Percentiles rank a stretch among this genome's conserved stretches.
These are phyloP conservation scores for Pseudorhombus dupliciocellatus DNA, from an alignment of 2,113 vertebrate species.

Conservation along the genomic window DNA sequence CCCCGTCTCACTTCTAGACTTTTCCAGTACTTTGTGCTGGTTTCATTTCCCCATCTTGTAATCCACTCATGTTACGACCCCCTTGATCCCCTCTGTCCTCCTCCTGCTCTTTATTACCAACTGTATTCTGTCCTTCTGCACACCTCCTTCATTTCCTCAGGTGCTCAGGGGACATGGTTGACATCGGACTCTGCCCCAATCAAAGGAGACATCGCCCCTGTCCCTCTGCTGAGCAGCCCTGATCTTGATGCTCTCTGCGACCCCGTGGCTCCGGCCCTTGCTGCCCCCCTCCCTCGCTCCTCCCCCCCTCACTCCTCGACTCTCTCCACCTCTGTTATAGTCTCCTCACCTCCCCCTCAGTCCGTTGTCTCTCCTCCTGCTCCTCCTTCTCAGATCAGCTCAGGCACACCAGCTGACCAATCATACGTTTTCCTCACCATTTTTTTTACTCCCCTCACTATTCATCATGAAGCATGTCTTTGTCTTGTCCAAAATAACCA, in stretches of 20 bases:
- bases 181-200: conserved; percentile 11
- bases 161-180: conserved; percentile 26
- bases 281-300: conserved; percentile 35
- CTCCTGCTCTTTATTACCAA: background rate
- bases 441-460: background rate
- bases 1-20: background rate
- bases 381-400: conserved; percentile 33
- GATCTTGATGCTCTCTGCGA: conserved; percentile 82
- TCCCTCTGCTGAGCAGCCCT: conserved; percentile 78
- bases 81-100: background rate
- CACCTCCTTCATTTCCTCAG: conserved; percentile 27
- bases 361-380: conserved; percentile 30
- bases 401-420: conserved; percentile 67
- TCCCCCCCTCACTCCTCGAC: conserved; percentile 34
- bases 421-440: background rate
- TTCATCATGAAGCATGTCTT: background rate
- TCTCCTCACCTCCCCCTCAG: conserved; percentile 38
- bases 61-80: too few relatives aligned
- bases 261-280: conserved; percentile 43
- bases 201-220: conserved; percentile 43
- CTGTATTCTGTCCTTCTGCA: background rate
- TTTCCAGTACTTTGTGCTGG: background rate
- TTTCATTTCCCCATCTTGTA: background rate
- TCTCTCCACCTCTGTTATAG: conserved; percentile 32
- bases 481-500: background rate